Base-by-base conservation (phyloP, 2,797 vertebrate species). In the Knipowitschia caucasica region DNA sequence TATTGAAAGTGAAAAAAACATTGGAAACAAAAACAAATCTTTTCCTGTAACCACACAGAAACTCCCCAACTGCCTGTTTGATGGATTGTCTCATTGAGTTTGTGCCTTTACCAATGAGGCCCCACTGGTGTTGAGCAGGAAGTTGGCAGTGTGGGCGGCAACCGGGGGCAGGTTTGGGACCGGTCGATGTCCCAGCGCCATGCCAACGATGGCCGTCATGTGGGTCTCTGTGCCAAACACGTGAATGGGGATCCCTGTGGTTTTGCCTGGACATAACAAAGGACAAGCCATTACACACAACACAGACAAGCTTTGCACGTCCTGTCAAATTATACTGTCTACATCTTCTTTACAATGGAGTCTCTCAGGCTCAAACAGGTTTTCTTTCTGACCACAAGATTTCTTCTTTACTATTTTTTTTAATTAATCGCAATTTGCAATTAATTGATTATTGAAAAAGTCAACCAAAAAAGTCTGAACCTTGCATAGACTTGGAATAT, bases 151-250 rank as follows among this genome's bases (percentile, higher is more conserved):
- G 86, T 99, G 96, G 34, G 93, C 95, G 0, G 94, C 96, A 0
- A 90, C 89, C 0, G 95, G 95, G 0, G 95, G 95, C 73, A 95
- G 91, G 80, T 94, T 95, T 64, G 96, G 95, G 80, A 99, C 96
- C 2, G 95, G 93, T 4, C 93, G 87, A 58, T 94, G 93, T 53
- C 96, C 96, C 1, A 99, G 87, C 0, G 96, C 96, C 96, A 99
- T 99, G 68, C 96, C 96, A 29, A 99, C 96, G 2, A 99, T 99
- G 1, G 96, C 96, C 0, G 96, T 99, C 96, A 99, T 99, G 85
- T 99, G 96, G 1, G 96, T 99, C 77, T 99, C 96, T 0, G 96
- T 99, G 71, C 96, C 96, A 51, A 99, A 99, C 5, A 99, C 96
- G 0, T 99, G 92, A 81, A 99, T 98, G 45, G 96, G 96, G 82